Evolutionary conservation across 2,113 vertebrate species (phyloP), one percentile per base, ranked within the genome.

Genomic region (Festucalex cinctus): DNA sequence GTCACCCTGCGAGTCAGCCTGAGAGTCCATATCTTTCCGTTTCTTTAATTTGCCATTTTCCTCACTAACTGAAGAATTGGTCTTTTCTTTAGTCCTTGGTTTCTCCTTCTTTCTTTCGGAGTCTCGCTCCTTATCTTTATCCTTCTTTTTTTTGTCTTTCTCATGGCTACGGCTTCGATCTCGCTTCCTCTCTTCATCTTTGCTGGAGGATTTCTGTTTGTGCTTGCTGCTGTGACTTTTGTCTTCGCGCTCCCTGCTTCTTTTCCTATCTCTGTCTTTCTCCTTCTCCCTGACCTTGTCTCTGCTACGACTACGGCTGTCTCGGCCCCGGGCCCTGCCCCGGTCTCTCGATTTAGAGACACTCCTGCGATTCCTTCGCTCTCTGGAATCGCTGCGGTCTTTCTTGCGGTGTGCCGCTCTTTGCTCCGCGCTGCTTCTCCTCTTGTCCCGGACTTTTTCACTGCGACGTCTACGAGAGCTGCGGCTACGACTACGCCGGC

Each of bases 101-200:
- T 90, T 95, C 48, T 95, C 96, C 68, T 92, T 96, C 77, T 96
- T 94, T 79, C 90, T 95, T 63, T 95, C 89, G 0, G 59, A 57
- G 1, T 89, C 95, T 69, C 89, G 95, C 28, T 96, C 95, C 74
- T 90, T 93, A 46, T 95, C 93, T 77, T 89, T 95, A 82, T 96
- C 96, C 85, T 94, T 97, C 71, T 93, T 96, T 72, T 95, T 94
- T 81, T 93, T 95, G 70, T 96, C 94, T 77, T 95, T 96, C 69
- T 94, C 95, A 35, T 94, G 93, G 9, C 90, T 90, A 71, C 93
- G 94, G 85, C 95, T 91, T 90, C 88, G 76, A 20, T 90, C 89
- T 63, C 85, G 85, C 77, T 69, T 83, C 44, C 93, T 94, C 54
- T 98, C 95, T 76, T 93, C 86, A 84, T 95, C 96, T 74, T 94